phyloP scores from a whole-genome alignment of 2,113 vertebrate genomes.

The Thamnaconus septentrionalis region DNA sequence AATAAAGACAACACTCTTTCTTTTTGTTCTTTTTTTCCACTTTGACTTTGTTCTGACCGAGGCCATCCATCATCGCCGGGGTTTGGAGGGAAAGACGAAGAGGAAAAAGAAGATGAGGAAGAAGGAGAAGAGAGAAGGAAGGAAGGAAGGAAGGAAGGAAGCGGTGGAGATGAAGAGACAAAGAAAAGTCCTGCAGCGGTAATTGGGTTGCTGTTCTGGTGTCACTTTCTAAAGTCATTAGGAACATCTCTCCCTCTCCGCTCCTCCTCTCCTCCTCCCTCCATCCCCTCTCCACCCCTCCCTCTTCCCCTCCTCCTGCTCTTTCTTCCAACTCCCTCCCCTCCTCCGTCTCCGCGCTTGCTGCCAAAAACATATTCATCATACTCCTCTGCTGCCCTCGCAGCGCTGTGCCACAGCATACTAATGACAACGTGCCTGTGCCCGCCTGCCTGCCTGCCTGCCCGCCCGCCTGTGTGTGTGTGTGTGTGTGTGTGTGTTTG shows the following conservation, averaged over 20 bases:
- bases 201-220: slow-evolving; percentile 66
- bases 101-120: too few species aligned
- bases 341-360: slow-evolving; percentile 37
- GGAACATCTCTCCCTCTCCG: slow-evolving; percentile 37
- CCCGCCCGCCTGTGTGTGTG: too few species aligned
- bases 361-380: slow-evolving; percentile 75
- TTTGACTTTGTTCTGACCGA: slow-evolving; percentile 55
- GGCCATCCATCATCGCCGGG: slow-evolving; percentile 54
- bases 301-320: slow-evolving; percentile 36
- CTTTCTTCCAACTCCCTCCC: slow-evolving; percentile 55
- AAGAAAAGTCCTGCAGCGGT: slow-evolving; percentile 58
- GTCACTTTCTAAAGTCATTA: slow-evolving; percentile 66
- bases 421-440: slow-evolving; percentile 62
- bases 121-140: slow-evolving; percentile 1
- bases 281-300: slow-evolving; percentile 10
- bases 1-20: slow-evolving; percentile 13
- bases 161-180: slow-evolving; percentile 61
- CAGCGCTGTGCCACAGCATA: slow-evolving; percentile 62
- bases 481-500: too few species aligned
- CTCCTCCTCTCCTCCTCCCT: slow-evolving; percentile 25
- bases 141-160: slow-evolving; percentile 26
- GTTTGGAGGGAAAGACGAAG: slow-evolving; percentile 2
- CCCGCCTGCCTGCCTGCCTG: slow-evolving; percentile 1
- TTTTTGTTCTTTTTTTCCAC: slow-evolving; percentile 25
- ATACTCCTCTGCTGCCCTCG: slow-evolving; percentile 69